Conservation (phyloP, 2,888 invertebrate species). For the Isoperla grammatica region DNA sequence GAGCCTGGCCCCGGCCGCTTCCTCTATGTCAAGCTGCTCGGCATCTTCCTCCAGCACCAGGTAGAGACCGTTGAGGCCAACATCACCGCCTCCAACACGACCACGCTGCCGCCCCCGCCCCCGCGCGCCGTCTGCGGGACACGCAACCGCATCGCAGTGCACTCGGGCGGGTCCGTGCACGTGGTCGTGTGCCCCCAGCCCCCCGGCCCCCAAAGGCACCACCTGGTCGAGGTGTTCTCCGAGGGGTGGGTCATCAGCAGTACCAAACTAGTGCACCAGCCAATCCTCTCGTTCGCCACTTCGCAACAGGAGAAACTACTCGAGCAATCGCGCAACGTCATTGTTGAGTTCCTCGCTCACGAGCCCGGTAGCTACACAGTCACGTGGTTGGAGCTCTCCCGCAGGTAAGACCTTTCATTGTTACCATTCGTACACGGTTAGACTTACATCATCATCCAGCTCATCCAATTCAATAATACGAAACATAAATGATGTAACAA, state of each 20-base stretch:
- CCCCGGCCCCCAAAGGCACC: slow-evolving; percentile 41
- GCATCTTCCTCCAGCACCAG: slow-evolving; percentile 38
- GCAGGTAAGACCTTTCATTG: too few relatives aligned
- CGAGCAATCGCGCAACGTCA: slow-evolving; percentile 46
- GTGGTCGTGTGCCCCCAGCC: slow-evolving; percentile 54
- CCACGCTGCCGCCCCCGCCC: slow-evolving; percentile 7
- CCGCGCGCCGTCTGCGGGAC: slow-evolving; percentile 58
- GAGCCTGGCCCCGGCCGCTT: slow-evolving; percentile 70
- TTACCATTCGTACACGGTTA: too few relatives aligned
- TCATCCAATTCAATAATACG: too few relatives aligned
- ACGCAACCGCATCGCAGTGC: slow-evolving; percentile 70
- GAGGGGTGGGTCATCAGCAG: slow-evolving; percentile 64
- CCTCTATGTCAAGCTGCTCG: slow-evolving; percentile 71
- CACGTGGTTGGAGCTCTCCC: slow-evolving; percentile 78
- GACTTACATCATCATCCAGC: too few relatives aligned
- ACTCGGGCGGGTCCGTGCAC: slow-evolving; percentile 60
- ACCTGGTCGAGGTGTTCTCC: slow-evolving; percentile 57
- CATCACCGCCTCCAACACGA: slow-evolving; percentile 22
- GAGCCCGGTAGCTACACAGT: slow-evolving; percentile 70
- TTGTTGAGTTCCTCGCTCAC: slow-evolving; percentile 72
- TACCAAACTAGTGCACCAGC: slow-evolving; percentile 30
- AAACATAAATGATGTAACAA: too few relatives aligned
- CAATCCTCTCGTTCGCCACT: slow-evolving; percentile 23
- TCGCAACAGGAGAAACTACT: slow-evolving; percentile 36
- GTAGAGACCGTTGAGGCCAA: slow-evolving; percentile 13